Evolutionary conservation across 2,113 vertebrate genomes (phyloP), one percentile per base, ranked within the genome.

Genomic region (Aspiorhynchus laticeps): DNA sequence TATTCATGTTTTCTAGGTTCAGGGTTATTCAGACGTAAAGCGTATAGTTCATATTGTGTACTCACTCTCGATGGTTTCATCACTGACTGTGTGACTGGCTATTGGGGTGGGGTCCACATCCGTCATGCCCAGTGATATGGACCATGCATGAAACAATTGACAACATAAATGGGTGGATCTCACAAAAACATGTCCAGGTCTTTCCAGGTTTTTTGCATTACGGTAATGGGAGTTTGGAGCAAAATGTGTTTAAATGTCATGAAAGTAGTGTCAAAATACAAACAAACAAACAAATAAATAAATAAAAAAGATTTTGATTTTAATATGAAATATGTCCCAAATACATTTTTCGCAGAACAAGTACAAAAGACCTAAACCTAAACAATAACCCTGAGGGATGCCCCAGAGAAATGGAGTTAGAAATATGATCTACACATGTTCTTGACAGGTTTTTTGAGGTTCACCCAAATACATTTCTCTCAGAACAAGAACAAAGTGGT

Each of bases 1-100:
- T 67, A 14, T 17, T 14, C 3, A 77, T 31, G 9, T 56, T 33
- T 69, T 24, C 14, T 53, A 24, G 43, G 12, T 15, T 67, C 1
- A 24, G 11, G 24, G 10, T 76, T 17, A 43, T 15, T 31, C 26
- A 51, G 48, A 51, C 15, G 48, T 67, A 31, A 76, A 38, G 36
- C 2, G 19, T 33, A 19, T 74, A 9, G n/a, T 88, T 91, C 95
- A 31, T 12, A n/a, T 71, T 2, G 2, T 31, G 17, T 15, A 83
- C 65, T 69, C 31, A 98, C 97, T 97, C 96, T 98, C 96, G 14
- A 97, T 63, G 2, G 94, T 86, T 0, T 97, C 97, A 7, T 78
- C 85, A 17, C 95, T 95, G 90, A 97, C 1, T 0, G 91, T 0
- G 0, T 95, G 95, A 14, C 92, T 90, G 73, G 94, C 91, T 4